Evolutionary conservation across 2,888 invertebrate species (phyloP).

Genomic region (Caenorhabditis sp.): DNA sequence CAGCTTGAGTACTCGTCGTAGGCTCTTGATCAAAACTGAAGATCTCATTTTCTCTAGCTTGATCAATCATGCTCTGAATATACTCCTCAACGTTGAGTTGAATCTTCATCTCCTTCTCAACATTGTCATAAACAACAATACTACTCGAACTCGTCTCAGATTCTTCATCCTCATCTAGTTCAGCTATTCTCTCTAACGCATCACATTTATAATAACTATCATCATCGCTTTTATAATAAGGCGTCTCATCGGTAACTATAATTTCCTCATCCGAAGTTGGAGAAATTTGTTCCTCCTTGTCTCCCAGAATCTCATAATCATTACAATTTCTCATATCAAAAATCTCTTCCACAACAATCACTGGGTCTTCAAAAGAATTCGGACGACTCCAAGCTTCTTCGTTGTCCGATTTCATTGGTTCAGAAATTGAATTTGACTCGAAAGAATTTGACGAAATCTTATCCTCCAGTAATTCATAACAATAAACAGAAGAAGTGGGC

Average conservation of each 20-base stretch:
- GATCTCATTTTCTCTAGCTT: conserved; percentile 4
- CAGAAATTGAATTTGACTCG: conserved; percentile 1
- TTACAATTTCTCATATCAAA: conserved; percentile 7
- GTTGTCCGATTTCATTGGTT: neutral
- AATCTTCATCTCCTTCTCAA: conserved; percentile 20
- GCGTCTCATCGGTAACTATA: neutral
- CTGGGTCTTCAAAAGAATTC: conserved; percentile 21
- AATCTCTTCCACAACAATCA: conserved; percentile 19
- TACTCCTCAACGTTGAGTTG: conserved; percentile 27
- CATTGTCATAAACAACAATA: conserved; percentile 4
- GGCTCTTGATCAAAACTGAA: neutral
- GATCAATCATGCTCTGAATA: conserved; percentile 27
- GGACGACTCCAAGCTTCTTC: neutral
- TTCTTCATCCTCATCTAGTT: conserved; percentile 17
- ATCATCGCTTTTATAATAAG: neutral
- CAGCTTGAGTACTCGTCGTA: neutral
- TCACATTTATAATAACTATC: conserved; percentile 12
- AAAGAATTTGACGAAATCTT: conserved; percentile 10
- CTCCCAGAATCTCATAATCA: neutral
- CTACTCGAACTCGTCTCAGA: conserved; percentile 17
- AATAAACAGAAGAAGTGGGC: conserved; percentile 20
- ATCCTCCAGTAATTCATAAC: conserved; percentile 33
- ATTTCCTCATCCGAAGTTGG: conserved; percentile 2
- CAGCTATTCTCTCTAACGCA: conserved; percentile 18
- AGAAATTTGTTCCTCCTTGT: neutral